Evolutionary conservation across 1,140 invertebrate species (phyloP), one percentile per base, ranked within the genome.

Genomic region (Panagrolaimus sp.): DNA sequence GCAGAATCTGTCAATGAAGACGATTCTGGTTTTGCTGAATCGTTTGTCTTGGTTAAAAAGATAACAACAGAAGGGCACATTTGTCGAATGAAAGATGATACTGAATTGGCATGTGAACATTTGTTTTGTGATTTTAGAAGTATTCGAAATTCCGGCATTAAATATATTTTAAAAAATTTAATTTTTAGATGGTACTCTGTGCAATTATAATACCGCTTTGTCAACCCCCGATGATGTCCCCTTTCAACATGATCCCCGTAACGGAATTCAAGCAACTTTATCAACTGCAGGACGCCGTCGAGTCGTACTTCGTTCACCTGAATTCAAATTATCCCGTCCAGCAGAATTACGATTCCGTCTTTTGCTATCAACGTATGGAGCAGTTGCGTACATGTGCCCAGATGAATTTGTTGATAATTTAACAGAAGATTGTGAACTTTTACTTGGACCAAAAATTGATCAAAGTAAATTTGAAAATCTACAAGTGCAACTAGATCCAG

Each of bases 51-150:
- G 20, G 51, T 57, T 20, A 57, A 57, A 20, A 25, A 57, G 9
- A 57, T 57, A 20, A 57, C 20, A 57, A 25, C 51, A 23, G 51
- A 57, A 25, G 51, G 51, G 9, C 51, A 57, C 20, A 27, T 57
- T 9, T 57, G 51, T 13, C 51, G 51, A 16, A 20, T 57, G 9
- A 57, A 57, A 13, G 51, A 57, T 4, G 27, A 57, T 4, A 57
- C 51, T 23, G 51, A 57, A 25, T 27, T 57, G 1, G 51, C 51
- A 1, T 57, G 51, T 57, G 51, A 57, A 57, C 20, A 20, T 20
- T 27, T 57, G 51, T 57, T 57, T 16, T 57, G 51, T 57, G 51
- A 57, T 16, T 57, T 57, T 27, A 57, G 51, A 57, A 57, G 51
- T 57, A 57, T 11, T 14, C 1, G 9, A 1, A 57, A n/a, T n/a